Base-by-base conservation (phyloP, 1,140 invertebrate species). In the Tetramorium parvispinum region DNA sequence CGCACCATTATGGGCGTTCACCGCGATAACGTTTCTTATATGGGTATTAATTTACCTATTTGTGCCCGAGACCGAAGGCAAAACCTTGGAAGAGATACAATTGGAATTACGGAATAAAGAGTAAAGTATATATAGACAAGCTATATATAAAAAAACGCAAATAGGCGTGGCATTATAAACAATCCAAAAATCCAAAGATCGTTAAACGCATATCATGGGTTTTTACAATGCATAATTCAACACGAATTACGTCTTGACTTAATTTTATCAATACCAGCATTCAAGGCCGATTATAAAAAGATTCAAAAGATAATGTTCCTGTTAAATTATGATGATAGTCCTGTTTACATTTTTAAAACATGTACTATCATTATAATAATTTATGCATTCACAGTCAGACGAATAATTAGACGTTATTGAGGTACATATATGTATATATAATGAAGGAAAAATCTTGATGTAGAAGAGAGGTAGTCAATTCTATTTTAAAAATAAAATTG, bases 21-120 rank as follows among this genome's bases (percentile, higher is more conserved):
- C 96, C 6, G 93, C 91, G 24, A 93, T 97, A 87, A 96, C 96
- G 5, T 89, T 95, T 37, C 32, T 96, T 73, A 94, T 97, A 32
- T 94, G 95, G 90, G 87, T 97, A 16, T 93, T 96, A 51, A 94
- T 97, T 78, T 96, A 95, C 85, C 93, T 96, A 65, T 96, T 96
- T 83, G 94, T 97, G 43, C 96, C 96, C 3, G 97, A 97, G 93
- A 97, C 97, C 4, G 97, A 97, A 91, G 96, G 96, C n/a, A 96
- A 96, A 89, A 95, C 92, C 51, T 93, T 97, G 83, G 96, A 97
- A 87, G 96, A 97, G 92, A 96, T 97, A 90, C 93, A 95, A 77
- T 87, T 92, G 65, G 93, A 94, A 87, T 86, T 95, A n/a, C 86
- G 87, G 59, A 79, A 85, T 65, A 89, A 92, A 53, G 63, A 86